Evolutionary conservation across 2,113 vertebrate genomes (phyloP).

Genomic region (Xiphorhynchus elegans): DNA sequence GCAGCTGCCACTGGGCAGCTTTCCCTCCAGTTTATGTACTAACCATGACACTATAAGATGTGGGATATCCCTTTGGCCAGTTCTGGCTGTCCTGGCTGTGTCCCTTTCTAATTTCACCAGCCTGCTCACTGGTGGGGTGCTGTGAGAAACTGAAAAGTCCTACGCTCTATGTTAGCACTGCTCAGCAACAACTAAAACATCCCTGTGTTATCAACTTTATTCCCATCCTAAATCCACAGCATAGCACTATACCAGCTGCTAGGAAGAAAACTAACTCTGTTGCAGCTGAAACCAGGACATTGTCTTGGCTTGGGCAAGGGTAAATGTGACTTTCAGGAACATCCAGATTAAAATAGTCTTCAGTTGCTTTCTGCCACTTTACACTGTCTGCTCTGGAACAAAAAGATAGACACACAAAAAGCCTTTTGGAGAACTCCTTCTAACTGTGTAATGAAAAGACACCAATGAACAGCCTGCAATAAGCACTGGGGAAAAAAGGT

Average conservation of each 20-base stretch:
- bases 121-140: not conserved
- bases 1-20: not conserved
- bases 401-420: not conserved
- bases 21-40: not conserved
- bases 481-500: not conserved
- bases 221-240: not conserved
- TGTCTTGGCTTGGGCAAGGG: not conserved
- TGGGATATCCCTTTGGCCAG: not conserved
- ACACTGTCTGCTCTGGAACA: not conserved
- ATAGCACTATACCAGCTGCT: not conserved
- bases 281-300: not conserved
- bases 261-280: not conserved
- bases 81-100: not conserved
- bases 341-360: not conserved
- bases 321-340: not conserved
- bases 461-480: not conserved
- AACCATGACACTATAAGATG: not conserved
- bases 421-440: not conserved
- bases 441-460: constrained; percentile 24
- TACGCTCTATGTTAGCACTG: not conserved
- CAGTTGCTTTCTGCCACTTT: not conserved
- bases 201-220: not conserved
- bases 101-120: not conserved
- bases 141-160: not conserved
- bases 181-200: not conserved